Conservation (phyloP, 2,888 invertebrate species). For the Macrosoma leucophasiata region DNA sequence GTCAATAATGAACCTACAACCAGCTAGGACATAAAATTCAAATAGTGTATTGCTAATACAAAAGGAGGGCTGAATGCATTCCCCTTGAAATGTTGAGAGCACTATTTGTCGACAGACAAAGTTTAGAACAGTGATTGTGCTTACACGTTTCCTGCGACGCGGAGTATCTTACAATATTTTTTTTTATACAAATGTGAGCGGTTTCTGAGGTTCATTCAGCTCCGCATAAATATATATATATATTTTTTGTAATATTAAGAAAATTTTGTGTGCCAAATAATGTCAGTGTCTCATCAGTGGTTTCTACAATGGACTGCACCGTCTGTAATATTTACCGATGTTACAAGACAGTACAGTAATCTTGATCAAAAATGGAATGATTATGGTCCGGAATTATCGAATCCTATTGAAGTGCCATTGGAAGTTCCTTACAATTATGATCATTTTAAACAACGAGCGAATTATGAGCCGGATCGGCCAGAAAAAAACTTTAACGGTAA, state of each 20-base stretch:
- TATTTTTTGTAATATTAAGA: no score
- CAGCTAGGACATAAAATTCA: no score
- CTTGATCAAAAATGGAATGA: slow-evolving; percentile 43
- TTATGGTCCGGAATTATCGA: slow-evolving; percentile 15
- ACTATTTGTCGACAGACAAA: slow-evolving; percentile 39
- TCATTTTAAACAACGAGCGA: no score
- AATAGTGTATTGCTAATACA: no score
- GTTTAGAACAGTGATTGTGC: slow-evolving; percentile 35
- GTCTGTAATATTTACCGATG: slow-evolving; percentile 48
- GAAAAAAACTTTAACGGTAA: no score
- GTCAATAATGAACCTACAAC: no score
- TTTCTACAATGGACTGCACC: slow-evolving; percentile 67
- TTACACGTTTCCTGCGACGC: slow-evolving; percentile 42
- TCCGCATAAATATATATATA: slow-evolving; percentile 1
- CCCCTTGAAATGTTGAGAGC: no score
- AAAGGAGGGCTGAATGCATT: no score
- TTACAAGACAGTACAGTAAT: slow-evolving; percentile 45
- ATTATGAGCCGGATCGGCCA: no score
- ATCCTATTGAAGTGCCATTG: slow-evolving; percentile 11
- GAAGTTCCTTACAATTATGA: no score
- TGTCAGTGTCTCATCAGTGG: slow-evolving; percentile 71
- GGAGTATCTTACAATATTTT: no score
- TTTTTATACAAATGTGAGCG: no score
- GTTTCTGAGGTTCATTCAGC: slow-evolving; percentile 20
- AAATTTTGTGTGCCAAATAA: slow-evolving; percentile 30